Percentiles rank a stretch among this genome's conserved stretches.
Conservation (phyloP, 1,140 invertebrate species). For the silkworm (Bombyx mori) region ASM3026992v2 NC_085121.1:18211501-18212000, state of each 20-base stretch:
- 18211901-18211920: constrained; percentile 73
- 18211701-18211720: too few relatives aligned
- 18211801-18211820: constrained; percentile 97
- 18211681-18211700: too few relatives aligned
- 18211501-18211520: too few relatives aligned
- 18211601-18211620: too few relatives aligned
- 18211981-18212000: constrained; percentile 38
- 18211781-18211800: constrained; percentile 97
- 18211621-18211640: too few relatives aligned
- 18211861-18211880: constrained; percentile 60
- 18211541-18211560: too few relatives aligned
- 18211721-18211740: neutral
- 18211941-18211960: constrained; percentile 72
- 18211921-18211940: constrained; percentile 74
- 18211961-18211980: constrained; percentile 77
- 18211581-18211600: too few relatives aligned
- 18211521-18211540: too few relatives aligned
- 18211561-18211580: too few relatives aligned
- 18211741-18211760: constrained; percentile 82
- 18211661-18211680: too few relatives aligned
- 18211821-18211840: constrained; percentile 89
- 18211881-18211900: constrained; percentile 63
- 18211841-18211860: constrained; percentile 76
- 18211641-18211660: too few relatives aligned
- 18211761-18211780: constrained; percentile 97